These are phyloP conservation scores for Nasonovia ribisnigri DNA, from an alignment of 2,888 invertebrate genomes.

Conservation along the genomic window DNA sequence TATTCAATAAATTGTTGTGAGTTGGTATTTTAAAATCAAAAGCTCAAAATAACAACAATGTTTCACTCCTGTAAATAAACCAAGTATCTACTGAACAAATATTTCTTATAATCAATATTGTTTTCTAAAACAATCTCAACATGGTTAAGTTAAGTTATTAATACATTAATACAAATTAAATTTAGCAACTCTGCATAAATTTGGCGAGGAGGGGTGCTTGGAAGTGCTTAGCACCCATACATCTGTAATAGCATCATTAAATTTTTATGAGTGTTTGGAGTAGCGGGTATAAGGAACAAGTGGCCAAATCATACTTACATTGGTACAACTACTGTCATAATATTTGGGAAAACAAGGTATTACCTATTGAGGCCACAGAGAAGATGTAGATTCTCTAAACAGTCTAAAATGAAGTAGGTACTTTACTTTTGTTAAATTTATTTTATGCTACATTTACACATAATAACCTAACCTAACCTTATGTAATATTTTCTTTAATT, in stretches of 20 bases:
- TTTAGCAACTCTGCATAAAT: too few relatives aligned
- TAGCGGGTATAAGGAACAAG: not conserved
- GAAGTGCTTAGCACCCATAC: too few relatives aligned
- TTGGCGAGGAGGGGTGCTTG: too few relatives aligned
- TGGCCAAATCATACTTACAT: slow-evolving; percentile 4
- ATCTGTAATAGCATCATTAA: too few relatives aligned
- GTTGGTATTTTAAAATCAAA: not conserved
- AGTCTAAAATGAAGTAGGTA: not conserved
- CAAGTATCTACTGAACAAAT: not conserved
- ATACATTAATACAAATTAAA: too few relatives aligned
- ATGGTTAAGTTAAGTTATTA: too few relatives aligned
- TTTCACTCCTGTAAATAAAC: not conserved
- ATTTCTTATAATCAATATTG: too few relatives aligned
- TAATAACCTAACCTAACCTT: too few relatives aligned
- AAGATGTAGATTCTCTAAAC: not conserved
- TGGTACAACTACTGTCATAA: not conserved
- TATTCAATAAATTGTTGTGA: not conserved
- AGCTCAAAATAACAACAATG: not conserved
- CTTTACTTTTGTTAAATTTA: not conserved
- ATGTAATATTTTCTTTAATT: too few relatives aligned
- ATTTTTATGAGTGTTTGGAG: not conserved
- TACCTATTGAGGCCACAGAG: not conserved
- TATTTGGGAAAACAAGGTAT: slow-evolving; percentile 24
- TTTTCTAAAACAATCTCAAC: too few relatives aligned
- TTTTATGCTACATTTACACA: not conserved